Evolutionary conservation across 2,888 invertebrate genomes (phyloP).

Genomic region (Tenodera sinensis): DNA sequence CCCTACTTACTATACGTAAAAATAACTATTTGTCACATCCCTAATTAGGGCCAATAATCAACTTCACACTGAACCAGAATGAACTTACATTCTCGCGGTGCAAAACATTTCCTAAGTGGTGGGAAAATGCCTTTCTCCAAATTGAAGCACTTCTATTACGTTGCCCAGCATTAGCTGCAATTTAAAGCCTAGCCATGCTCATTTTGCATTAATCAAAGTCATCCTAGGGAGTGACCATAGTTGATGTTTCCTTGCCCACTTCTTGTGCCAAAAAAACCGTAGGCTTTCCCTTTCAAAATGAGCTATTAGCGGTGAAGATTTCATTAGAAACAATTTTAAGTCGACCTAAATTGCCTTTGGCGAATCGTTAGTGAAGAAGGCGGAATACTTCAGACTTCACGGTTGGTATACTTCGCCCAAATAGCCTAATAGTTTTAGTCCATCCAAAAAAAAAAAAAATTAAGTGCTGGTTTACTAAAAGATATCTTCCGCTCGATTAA

Average conservation of each 20-base stretch:
- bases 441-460: no score
- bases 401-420: background rate
- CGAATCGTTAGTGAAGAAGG: background rate
- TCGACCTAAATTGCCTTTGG: background rate
- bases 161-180: background rate
- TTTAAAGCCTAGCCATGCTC: background rate
- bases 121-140: background rate
- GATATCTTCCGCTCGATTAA: no score
- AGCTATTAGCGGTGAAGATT: constrained; percentile 3
- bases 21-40: no score
- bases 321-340: background rate
- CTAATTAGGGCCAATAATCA: no score
- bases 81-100: background rate
- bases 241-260: background rate
- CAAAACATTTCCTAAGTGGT: background rate
- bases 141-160: background rate
- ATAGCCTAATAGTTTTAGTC: background rate
- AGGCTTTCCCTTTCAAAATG: background rate
- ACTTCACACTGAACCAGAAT: background rate
- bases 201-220: background rate
- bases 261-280: background rate
- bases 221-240: background rate
- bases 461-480: no score
- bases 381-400: background rate
- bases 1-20: no score